Conservation (phyloP, 2,113 vertebrate species). For the Alces alces region DNA sequence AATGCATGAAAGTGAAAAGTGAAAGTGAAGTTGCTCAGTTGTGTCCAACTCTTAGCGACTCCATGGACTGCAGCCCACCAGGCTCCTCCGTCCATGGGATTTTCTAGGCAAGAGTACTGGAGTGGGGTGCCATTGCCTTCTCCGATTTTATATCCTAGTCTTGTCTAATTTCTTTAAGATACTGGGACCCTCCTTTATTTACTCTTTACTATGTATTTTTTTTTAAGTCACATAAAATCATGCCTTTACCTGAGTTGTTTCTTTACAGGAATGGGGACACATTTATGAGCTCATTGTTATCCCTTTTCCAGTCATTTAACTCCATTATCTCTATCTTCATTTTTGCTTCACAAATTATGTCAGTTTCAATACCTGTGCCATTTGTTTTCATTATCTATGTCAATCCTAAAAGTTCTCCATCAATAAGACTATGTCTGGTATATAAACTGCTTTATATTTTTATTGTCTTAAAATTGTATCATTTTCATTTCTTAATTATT, state of each 20-base stretch:
- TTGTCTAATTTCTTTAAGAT: neutral
- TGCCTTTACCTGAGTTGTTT: neutral
- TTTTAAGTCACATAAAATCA: neutral
- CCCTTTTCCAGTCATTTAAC: neutral
- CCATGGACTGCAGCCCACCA: too few relatives aligned
- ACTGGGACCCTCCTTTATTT: neutral
- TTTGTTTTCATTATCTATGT: slow-evolving; percentile 3
- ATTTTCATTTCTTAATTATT: neutral
- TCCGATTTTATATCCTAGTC: neutral
- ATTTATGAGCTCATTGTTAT: neutral
- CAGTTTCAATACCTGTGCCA: neutral
- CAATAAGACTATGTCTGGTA: neutral
- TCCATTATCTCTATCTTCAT: neutral
- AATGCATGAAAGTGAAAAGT: too few relatives aligned
- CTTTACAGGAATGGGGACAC: neutral
- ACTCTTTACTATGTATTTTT: neutral
- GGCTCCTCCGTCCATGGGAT: too few relatives aligned
- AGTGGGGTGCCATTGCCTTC: too few relatives aligned
- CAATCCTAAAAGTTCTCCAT: neutral
- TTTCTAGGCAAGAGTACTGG: too few relatives aligned
- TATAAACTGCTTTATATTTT: neutral
- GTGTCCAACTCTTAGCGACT: too few relatives aligned
- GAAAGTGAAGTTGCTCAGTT: too few relatives aligned
- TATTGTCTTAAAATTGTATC: neutral
- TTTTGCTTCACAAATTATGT: neutral